Conservation (phyloP, 2,113 vertebrate genomes). For the Bathybates hornii region DNA sequence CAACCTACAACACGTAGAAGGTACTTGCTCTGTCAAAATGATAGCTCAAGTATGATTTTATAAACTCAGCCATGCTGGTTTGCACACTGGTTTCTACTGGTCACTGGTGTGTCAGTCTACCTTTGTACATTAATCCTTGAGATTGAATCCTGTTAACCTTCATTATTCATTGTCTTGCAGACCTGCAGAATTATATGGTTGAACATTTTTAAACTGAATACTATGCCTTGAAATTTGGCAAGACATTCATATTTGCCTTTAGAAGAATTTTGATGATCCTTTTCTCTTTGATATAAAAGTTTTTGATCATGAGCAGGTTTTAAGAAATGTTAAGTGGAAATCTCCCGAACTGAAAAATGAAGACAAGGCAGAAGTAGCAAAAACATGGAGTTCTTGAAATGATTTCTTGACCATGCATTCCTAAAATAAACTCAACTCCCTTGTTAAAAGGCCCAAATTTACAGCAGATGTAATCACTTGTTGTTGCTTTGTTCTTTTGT, state of each 20-base stretch:
- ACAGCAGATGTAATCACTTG: background rate
- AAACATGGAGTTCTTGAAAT: background rate
- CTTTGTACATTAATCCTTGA: background rate
- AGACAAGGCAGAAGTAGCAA: background rate
- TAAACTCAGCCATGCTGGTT: background rate
- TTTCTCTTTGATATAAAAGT: background rate
- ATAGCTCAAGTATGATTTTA: background rate
- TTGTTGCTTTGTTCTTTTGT: background rate
- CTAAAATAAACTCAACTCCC: background rate
- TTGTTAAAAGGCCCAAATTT: background rate
- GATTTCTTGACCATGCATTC: background rate
- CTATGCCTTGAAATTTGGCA: background rate
- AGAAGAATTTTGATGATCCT: background rate
- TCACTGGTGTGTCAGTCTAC: background rate
- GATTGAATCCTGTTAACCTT: background rate
- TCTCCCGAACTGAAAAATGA: background rate
- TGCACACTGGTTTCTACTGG: background rate
- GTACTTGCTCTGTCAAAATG: background rate
- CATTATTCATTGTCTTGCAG: background rate
- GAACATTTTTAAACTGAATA: background rate
- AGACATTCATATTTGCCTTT: accelerated
- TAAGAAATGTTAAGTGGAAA: background rate
- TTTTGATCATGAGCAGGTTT: background rate
- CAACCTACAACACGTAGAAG: background rate
- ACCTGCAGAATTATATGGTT: background rate